phyloP scores from a whole-genome alignment of 2,888 invertebrate species.

The Ormyrus labotus region DNA sequence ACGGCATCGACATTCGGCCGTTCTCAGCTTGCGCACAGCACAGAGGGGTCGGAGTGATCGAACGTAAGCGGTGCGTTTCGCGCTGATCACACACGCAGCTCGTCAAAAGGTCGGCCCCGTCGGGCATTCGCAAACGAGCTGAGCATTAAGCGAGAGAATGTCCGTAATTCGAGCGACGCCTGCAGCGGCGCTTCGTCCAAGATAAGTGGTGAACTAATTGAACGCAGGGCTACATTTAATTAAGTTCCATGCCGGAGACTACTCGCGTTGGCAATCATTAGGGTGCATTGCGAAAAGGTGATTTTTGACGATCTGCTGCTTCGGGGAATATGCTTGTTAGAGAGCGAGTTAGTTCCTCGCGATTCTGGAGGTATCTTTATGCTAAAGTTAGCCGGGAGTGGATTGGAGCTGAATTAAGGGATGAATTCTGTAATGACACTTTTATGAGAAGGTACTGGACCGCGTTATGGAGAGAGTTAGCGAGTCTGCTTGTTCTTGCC shows the following conservation, averaged over 20 bases:
- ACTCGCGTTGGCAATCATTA: background rate
- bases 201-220: conserved; percentile 42
- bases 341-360: too few relatives aligned
- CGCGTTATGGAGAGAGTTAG: background rate
- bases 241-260: conserved; percentile 1
- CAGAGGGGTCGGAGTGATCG: background rate
- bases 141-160: background rate
- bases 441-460: conserved; percentile 1
- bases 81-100: too few relatives aligned
- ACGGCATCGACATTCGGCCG: too few relatives aligned
- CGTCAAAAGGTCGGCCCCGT: too few relatives aligned
- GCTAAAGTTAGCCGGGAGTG: background rate
- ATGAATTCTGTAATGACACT: conserved; percentile 30
- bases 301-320: conserved; percentile 7
- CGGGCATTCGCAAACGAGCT: background rate
- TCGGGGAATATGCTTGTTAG: background rate
- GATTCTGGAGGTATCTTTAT: background rate
- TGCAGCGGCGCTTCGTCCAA: background rate
- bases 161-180: background rate
- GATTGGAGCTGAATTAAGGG: conserved; percentile 21
- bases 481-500: too few relatives aligned
- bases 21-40: background rate
- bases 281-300: background rate
- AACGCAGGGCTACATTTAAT: conserved; percentile 43
- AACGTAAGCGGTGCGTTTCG: too few relatives aligned